A percentile compares a stretch with the other conserved stretches of the same genome.
These are phyloP conservation scores for Falco naumanni DNA, from an alignment of 2,797 vertebrate genomes.

Conservation along the genomic window DNA sequence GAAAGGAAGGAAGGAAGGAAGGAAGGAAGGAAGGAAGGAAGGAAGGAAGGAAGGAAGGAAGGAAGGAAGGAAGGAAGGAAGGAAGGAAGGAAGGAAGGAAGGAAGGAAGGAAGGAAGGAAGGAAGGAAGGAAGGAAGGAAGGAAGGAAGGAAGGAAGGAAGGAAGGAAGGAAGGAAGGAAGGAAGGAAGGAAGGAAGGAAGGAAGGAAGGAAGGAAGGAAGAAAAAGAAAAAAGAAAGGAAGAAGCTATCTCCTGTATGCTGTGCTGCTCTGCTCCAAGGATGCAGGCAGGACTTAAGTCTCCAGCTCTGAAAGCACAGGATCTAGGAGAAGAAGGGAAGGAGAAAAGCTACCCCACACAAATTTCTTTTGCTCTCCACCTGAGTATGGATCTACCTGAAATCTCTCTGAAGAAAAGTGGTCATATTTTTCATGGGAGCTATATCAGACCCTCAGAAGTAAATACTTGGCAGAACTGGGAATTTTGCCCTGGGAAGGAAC, in stretches of 20 bases:
- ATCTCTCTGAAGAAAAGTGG: neutral
- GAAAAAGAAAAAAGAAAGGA: neutral
- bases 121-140: no score
- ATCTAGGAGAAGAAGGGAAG: neutral
- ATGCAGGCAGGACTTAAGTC: neutral
- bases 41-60: no score
- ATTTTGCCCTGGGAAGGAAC: neutral
- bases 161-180: no score
- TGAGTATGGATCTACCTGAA: neutral
- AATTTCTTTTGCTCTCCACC: neutral
- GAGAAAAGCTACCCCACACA: neutral
- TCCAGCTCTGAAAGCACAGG: neutral
- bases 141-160: neutral
- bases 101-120: neutral
- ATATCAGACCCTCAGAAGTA: neutral
- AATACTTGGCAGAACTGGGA: neutral
- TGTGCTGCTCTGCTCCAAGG: neutral
- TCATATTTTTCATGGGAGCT: neutral
- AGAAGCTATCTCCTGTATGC: neutral
- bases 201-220: neutral
- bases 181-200: neutral
- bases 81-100: neutral
- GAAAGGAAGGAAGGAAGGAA: no score
- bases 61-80: neutral
- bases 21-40: neutral